Evolutionary conservation across 2,888 invertebrate species (phyloP), one percentile per base, ranked within the genome.

Genomic region (Galeruca laticollis): DNA sequence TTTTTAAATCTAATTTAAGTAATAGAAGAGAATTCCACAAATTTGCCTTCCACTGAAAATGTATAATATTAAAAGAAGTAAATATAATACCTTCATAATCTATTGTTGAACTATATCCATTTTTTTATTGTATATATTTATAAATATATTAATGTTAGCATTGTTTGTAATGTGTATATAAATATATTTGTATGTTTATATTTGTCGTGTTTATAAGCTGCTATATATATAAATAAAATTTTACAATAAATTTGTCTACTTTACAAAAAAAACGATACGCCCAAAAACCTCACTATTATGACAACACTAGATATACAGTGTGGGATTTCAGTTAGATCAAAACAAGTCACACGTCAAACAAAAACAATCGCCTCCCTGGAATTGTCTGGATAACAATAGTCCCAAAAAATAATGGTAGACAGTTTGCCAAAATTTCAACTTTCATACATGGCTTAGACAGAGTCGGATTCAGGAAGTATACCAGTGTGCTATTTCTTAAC

Each of bases 121-220:
- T 73, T 74, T 75, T 74, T 73, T 76, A 77, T 76, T 77, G 77
- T 77, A 77, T 61, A 69, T 70, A 67, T 65, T 63, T 73, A 72
- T 73, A 67, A 72, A 71, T 73, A 74, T 73, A 74, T 79, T 69
- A 70, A 77, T 79, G 78, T 79, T 81, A 78, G 76, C 72, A 75
- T 76, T 76, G 78, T 80, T 79, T 77, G 76, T 79, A 78, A 6
- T 74, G 74, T 79, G 78, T 80, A 78, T 75, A 79, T 78, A 80
- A 79, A 77, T 80, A 81, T 80, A 80, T 81, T 81, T 81, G 81
- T 81, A 81, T 81, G 80, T 81, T 81, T 81, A 81, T 81, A 81
- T 80, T 77, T 78, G 79, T 80, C 78, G 79, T 80, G 77, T 79
- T 80, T 79, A 77, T 77, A 77, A 57, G 65, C 65, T 33, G 15